Evolutionary conservation across 2,797 vertebrate species (phyloP).

Genomic region (Carapus acus): DNA sequence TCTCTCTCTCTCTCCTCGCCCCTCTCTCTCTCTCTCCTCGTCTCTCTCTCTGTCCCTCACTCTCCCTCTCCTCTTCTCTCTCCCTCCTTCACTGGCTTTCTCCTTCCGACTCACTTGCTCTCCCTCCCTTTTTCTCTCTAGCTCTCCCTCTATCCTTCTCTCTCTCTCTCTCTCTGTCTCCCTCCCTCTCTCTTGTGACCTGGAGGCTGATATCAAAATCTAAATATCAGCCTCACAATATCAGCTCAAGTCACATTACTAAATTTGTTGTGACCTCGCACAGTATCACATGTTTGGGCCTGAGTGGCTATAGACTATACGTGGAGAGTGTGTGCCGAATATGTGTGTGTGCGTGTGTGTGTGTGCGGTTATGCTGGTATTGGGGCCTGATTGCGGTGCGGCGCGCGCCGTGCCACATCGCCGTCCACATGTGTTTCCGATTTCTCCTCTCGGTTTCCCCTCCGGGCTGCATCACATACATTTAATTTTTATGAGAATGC

Average conservation of each 20-base stretch:
- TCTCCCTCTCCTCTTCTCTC: slow-evolving; percentile 21
- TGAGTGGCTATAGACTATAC: slow-evolving; percentile 8
- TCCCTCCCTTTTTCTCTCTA: slow-evolving; percentile 18
- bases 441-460: slow-evolving; percentile 54
- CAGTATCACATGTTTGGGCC: slow-evolving; percentile 1
- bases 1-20: slow-evolving; percentile 29
- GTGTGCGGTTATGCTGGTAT: slow-evolving; percentile 29
- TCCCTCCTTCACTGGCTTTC: slow-evolving; percentile 21
- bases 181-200: neutral
- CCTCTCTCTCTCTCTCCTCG: slow-evolving; percentile 11
- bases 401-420: slow-evolving; percentile 28
- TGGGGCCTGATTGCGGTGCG: slow-evolving; percentile 37
- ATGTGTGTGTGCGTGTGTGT: slow-evolving; percentile 9
- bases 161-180: slow-evolving; percentile 34
- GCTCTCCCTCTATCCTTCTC: neutral
- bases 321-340: no score
- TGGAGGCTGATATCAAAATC: no score
- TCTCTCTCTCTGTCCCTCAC: slow-evolving; percentile 10
- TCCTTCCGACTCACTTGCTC: no score
- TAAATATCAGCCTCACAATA: no score
- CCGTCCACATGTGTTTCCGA: slow-evolving; percentile 64
- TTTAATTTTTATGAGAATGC: slow-evolving; percentile 66
- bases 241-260: no score
- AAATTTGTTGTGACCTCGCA: no score
- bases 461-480: slow-evolving; percentile 49